These are phyloP conservation scores for Hydropsyche tenuis DNA, from an alignment of 1,140 invertebrate genomes.

Conservation along the genomic window DNA sequence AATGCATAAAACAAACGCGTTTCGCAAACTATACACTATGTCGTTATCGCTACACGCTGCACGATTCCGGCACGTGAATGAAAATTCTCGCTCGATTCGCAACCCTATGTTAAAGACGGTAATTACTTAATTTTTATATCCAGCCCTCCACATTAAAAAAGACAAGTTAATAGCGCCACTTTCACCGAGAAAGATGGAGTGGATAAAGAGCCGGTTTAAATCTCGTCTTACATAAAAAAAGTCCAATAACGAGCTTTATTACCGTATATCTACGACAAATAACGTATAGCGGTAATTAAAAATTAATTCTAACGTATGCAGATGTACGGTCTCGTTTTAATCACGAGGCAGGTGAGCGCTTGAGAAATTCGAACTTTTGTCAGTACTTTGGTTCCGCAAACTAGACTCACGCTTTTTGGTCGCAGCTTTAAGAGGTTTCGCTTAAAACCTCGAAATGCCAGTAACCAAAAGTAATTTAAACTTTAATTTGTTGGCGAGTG, in stretches of 20 bases:
- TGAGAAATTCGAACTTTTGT: not conserved
- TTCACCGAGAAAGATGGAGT: not conserved
- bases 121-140: slow-evolving; percentile 22
- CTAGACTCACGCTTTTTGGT: not conserved
- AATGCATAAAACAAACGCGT: slow-evolving; percentile 17
- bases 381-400: slow-evolving; percentile 28
- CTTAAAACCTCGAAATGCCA: not conserved
- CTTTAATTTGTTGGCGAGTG: slow-evolving; percentile 31
- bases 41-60: no score
- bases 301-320: no score
- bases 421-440: slow-evolving; percentile 6
- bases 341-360: not conserved
- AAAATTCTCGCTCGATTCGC: not conserved
- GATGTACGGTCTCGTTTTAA: no score
- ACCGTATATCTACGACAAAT: no score
- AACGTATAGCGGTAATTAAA: no score
- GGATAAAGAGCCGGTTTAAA: slow-evolving; percentile 4
- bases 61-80: not conserved
- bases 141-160: not conserved
- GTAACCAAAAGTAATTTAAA: slow-evolving; percentile 38
- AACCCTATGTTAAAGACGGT: not conserved
- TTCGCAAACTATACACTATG: not conserved
- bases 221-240: slow-evolving; percentile 1
- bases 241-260: not conserved
- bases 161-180: slow-evolving; percentile 1